phyloP scores from a whole-genome alignment of 2,888 invertebrate genomes.

The Pachliopta kotzebuea region DNA sequence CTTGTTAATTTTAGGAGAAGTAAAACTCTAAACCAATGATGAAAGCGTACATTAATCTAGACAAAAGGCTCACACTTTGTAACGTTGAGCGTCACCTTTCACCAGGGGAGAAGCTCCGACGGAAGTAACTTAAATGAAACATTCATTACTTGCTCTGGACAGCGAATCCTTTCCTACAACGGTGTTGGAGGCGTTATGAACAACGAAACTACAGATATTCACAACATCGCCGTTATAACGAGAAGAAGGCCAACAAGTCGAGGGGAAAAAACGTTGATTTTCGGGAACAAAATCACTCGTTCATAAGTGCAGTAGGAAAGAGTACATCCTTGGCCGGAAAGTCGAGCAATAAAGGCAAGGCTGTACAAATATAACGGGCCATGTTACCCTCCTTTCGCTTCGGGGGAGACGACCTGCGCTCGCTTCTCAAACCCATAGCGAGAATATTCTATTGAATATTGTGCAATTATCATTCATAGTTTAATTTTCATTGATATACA shows the following conservation, averaged over 20 bases:
- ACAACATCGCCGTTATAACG: constrained; percentile 47
- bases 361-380: constrained; percentile 31
- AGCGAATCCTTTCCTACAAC: neutral
- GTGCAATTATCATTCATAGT: neutral
- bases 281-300: constrained; percentile 53
- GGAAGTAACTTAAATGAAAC: constrained; percentile 33
- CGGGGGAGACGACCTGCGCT: neutral
- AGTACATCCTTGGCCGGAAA: constrained; percentile 38
- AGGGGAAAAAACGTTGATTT: constrained; percentile 67
- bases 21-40: constrained; percentile 17
- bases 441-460: constrained; percentile 9
- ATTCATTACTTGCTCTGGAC: constrained; percentile 45
- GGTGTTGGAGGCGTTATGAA: constrained; percentile 41
- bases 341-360: constrained; percentile 33
- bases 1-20: constrained; percentile 3
- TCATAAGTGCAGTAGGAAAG: constrained; percentile 64
- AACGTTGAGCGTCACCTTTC: constrained; percentile 71
- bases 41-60: constrained; percentile 57
- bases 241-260: constrained; percentile 46
- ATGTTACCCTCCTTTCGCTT: constrained; percentile 27
- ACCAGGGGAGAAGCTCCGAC: constrained; percentile 38
- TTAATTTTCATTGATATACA: too few relatives aligned
- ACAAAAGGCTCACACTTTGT: constrained; percentile 80
- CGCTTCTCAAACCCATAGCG: constrained; percentile 7
- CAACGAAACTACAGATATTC: constrained; percentile 23